Conservation (phyloP, 2,888 invertebrate species). For the Shargacucullia verbasci region DNA sequence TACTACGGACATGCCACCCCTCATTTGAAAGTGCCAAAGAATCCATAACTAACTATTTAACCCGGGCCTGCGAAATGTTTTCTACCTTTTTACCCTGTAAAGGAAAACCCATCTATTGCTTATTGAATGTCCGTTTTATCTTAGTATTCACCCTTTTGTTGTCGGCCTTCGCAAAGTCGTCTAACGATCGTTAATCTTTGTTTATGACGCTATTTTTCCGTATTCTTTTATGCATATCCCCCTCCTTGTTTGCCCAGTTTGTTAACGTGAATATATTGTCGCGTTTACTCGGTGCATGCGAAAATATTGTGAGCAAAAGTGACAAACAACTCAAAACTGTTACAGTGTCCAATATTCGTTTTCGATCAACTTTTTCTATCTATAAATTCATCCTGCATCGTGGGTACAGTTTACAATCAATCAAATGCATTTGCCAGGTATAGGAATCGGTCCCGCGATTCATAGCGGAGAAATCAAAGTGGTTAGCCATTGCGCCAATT, state of each 20-base stretch:
- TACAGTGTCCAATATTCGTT: no score
- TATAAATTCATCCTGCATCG: no score
- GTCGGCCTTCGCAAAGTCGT: slow-evolving; percentile 9
- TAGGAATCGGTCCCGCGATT: no score
- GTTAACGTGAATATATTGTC: slow-evolving; percentile 16
- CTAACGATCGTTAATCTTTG: slow-evolving; percentile 38
- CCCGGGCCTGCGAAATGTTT: not conserved
- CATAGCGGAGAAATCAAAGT: no score
- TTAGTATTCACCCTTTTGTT: slow-evolving; percentile 21
- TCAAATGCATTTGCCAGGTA: no score
- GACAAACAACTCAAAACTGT: no score
- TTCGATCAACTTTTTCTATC: no score
- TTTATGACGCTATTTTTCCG: slow-evolving; percentile 22
- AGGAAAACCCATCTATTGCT: slow-evolving; percentile 1
- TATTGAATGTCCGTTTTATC: slow-evolving; percentile 22
- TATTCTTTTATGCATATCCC: slow-evolving; percentile 13
- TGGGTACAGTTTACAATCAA: no score
- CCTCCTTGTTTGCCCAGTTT: slow-evolving; percentile 11
- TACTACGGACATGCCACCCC: no score
- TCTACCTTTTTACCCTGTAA: not conserved
- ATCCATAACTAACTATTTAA: no score
- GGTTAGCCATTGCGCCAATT: no score
- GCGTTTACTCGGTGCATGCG: not conserved
- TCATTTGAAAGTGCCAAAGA: no score
- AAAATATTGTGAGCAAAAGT: not conserved